phyloP scores from a whole-genome alignment of 2,888 invertebrate genomes.

The Drepanosiphum platanoidis region DNA sequence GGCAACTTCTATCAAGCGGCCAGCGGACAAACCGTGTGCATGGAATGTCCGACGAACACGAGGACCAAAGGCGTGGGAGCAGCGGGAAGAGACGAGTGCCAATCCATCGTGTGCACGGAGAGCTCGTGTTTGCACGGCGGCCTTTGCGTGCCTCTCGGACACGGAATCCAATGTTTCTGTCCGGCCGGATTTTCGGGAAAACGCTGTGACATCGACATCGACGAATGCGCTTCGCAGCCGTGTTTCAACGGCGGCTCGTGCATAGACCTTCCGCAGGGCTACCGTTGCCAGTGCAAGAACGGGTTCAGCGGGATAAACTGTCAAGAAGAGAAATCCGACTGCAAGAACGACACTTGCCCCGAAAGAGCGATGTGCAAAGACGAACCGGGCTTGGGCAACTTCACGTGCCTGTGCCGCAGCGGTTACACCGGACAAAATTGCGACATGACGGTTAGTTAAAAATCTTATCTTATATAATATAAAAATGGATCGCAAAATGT shows the following conservation, averaged over 20 bases:
- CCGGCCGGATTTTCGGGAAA: constrained; percentile 94
- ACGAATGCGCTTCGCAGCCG: constrained; percentile 93
- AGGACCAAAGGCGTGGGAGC: constrained; percentile 84
- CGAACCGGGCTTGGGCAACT: constrained; percentile 87
- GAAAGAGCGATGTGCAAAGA: constrained; percentile 98
- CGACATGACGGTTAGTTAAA: constrained; percentile 79
- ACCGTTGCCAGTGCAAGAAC: constrained; percentile 85
- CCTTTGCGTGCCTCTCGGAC: constrained; percentile 83
- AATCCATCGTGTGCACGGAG: constrained; percentile 86
- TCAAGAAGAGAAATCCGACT: constrained; percentile 91
- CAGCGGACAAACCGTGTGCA: constrained; percentile 85
- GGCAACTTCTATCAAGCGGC: constrained; percentile 89
- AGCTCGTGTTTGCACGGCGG: constrained; percentile 92
- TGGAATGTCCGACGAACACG: constrained; percentile 91
- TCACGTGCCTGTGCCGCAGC: constrained; percentile 90
- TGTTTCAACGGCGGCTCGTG: constrained; percentile 94
- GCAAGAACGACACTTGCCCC: constrained; percentile 88
- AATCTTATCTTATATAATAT: constrained; percentile 57
- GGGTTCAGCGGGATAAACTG: constrained; percentile 94
- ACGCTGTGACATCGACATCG: constrained; percentile 92
- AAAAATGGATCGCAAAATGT: no score
- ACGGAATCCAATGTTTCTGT: constrained; percentile 90
- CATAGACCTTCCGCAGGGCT: constrained; percentile 90
- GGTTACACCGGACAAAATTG: constrained; percentile 95
- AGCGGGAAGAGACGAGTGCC: constrained; percentile 85